These are phyloP conservation scores for Macrobrachium nipponense DNA, from an alignment of 1,140 invertebrate genomes.

Conservation along the genomic window DNA sequence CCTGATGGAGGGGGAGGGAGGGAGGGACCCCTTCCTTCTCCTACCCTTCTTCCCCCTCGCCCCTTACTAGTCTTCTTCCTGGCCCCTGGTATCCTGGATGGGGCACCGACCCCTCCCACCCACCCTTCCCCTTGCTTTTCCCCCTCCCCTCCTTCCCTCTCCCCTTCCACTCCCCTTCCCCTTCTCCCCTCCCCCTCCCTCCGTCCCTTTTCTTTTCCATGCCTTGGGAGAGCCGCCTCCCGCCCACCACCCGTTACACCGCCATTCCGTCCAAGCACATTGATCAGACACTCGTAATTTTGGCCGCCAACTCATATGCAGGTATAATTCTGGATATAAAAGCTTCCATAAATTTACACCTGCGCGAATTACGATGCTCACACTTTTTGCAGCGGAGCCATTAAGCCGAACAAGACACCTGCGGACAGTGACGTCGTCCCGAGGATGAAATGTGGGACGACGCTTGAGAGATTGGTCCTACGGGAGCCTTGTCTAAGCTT, in stretches of 20 bases:
- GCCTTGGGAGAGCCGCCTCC: neutral
- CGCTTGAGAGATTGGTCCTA: slow-evolving; percentile 8
- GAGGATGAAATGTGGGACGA: slow-evolving; percentile 1
- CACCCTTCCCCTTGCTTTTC: neutral
- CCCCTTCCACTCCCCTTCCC: neutral
- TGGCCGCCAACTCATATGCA: slow-evolving; percentile 12
- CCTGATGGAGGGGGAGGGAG: too few relatives aligned
- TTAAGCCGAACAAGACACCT: slow-evolving; percentile 5
- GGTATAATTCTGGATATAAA: slow-evolving; percentile 18
- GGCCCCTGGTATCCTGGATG: neutral
- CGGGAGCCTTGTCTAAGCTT: neutral
- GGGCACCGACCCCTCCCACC: too few relatives aligned
- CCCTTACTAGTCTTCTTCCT: neutral
- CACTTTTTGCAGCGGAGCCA: neutral
- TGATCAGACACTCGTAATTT: slow-evolving; percentile 11
- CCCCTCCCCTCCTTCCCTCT: neutral
- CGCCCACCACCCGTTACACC: neutral
- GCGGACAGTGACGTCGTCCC: slow-evolving; percentile 1
- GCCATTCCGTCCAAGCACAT: neutral
- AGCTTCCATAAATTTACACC: slow-evolving; percentile 27
- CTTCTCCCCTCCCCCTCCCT: neutral
- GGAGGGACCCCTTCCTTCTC: neutral
- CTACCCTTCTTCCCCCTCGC: neutral
- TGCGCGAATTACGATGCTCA: slow-evolving; percentile 9
- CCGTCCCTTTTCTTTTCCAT: neutral